phyloP scores from a whole-genome alignment of 2,888 invertebrate species.

The Rhagium mordax region DNA sequence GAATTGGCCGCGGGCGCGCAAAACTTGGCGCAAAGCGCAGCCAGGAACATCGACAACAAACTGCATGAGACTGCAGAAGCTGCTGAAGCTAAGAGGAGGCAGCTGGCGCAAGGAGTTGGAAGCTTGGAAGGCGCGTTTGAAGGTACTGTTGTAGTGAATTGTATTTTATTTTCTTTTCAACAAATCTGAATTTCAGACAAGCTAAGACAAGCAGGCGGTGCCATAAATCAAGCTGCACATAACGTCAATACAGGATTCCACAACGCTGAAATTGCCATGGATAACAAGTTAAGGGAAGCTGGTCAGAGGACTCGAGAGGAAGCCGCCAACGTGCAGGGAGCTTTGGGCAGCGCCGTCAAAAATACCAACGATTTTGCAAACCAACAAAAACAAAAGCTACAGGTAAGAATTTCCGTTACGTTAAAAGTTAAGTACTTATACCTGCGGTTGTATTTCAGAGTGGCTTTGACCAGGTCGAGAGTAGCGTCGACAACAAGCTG shows the following conservation, averaged over 20 bases:
- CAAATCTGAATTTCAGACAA: slow-evolving; percentile 30
- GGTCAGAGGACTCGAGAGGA: slow-evolving; percentile 41
- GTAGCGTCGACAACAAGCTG: slow-evolving; percentile 47
- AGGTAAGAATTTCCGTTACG: too few relatives aligned
- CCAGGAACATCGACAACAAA: slow-evolving; percentile 38
- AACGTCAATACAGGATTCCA: slow-evolving; percentile 54
- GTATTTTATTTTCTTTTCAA: neutral
- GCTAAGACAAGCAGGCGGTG: slow-evolving; percentile 28
- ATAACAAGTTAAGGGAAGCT: slow-evolving; percentile 49
- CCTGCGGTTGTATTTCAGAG: slow-evolving; percentile 34
- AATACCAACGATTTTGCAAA: slow-evolving; percentile 43
- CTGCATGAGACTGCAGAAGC: slow-evolving; percentile 48
- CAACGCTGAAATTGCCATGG: slow-evolving; percentile 51
- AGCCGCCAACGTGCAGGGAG: slow-evolving; percentile 33
- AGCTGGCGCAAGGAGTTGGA: slow-evolving; percentile 41
- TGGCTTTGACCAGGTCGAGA: slow-evolving; percentile 40
- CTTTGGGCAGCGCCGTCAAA: slow-evolving; percentile 39
- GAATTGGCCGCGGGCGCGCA: slow-evolving; percentile 40
- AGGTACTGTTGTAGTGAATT: slow-evolving; percentile 27
- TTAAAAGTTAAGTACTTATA: too few relatives aligned
- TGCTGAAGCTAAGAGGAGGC: slow-evolving; percentile 41
- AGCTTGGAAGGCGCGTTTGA: slow-evolving; percentile 31
- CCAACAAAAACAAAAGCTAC: slow-evolving; percentile 45
- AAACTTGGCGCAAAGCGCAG: slow-evolving; percentile 36
- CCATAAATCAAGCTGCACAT: slow-evolving; percentile 47